Percentiles rank a stretch among this genome's conserved stretches.
These are phyloP conservation scores for Heterodera carotae DNA, from an alignment of 1,140 invertebrate species.

Conservation along the genomic window DNA sequence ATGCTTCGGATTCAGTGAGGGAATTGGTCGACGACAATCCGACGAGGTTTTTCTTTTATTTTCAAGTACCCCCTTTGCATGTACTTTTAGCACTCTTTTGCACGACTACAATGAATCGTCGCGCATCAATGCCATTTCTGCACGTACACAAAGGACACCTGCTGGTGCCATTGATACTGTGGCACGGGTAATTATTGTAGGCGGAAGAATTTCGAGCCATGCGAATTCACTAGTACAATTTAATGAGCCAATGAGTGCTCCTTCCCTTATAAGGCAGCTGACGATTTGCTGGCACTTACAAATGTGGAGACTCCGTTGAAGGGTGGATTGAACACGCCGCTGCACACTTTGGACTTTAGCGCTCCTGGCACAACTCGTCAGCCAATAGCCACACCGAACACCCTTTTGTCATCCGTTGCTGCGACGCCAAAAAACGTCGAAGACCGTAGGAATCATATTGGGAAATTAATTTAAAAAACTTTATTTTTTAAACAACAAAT, in stretches of 20 bases:
- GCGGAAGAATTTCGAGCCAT: too few relatives aligned
- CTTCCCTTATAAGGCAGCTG: conserved; percentile 87
- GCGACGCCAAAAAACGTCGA: conserved; percentile 70
- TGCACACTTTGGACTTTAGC: conserved; percentile 84
- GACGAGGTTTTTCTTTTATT: conserved; percentile 39
- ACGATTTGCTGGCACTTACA: conserved; percentile 95
- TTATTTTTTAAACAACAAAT: conserved; percentile 20
- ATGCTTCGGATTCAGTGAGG: conserved; percentile 87
- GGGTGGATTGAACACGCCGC: conserved; percentile 86
- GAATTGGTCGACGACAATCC: conserved; percentile 76
- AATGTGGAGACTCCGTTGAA: conserved; percentile 96
- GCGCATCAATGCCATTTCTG: conserved; percentile 69
- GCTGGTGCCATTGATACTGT: conserved; percentile 73
- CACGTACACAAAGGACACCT: conserved; percentile 83
- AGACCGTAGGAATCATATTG: conserved; percentile 29
- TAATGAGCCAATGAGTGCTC: too few relatives aligned
- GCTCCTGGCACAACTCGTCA: conserved; percentile 72
- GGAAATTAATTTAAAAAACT: neutral
- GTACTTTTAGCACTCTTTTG: conserved; percentile 75
- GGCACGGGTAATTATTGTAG: conserved; percentile 69
- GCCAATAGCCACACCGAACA: conserved; percentile 85
- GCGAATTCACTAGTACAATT: too few relatives aligned
- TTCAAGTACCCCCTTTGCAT: conserved; percentile 7
- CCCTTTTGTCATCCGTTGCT: conserved; percentile 88
- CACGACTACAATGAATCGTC: conserved; percentile 84